A percentile compares a stretch with the other conserved stretches of the same genome.
These are phyloP conservation scores for Petrolisthes cinctipes DNA, from an alignment of 2,888 invertebrate genomes.

Conservation along the genomic window DNA sequence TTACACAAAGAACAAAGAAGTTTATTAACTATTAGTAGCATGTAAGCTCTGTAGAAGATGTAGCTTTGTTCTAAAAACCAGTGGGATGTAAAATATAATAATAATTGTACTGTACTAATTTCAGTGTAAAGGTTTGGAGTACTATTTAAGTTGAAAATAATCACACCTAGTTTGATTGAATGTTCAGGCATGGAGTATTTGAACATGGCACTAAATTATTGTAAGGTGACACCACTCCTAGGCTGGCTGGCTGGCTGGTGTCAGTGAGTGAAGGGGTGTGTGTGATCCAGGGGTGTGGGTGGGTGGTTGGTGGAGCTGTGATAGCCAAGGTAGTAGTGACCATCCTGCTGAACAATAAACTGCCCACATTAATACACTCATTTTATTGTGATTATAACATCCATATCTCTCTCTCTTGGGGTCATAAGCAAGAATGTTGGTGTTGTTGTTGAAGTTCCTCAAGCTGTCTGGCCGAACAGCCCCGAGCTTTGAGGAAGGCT, in stretches of 20 bases:
- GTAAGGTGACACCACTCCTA: no score
- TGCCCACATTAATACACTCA: slow-evolving; percentile 37
- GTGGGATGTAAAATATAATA: slow-evolving; percentile 11
- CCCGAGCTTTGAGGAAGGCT: no score
- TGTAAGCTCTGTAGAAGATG: neutral
- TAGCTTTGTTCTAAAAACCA: neutral
- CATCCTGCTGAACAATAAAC: slow-evolving; percentile 54
- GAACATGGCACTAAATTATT: no score
- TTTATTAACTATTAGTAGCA: slow-evolving; percentile 8
- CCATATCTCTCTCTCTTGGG: neutral
- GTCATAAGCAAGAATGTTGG: no score
- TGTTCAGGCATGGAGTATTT: no score
- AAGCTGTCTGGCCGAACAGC: no score
- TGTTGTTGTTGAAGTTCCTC: no score
- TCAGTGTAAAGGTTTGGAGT: no score
- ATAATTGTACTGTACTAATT: no score
- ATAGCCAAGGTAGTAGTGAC: slow-evolving; percentile 39
- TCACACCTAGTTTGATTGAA: no score
- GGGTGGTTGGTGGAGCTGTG: slow-evolving; percentile 38
- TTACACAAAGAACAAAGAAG: slow-evolving; percentile 15
- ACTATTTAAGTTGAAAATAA: no score
- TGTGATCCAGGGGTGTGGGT: neutral
- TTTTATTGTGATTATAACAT: neutral
- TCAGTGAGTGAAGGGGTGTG: neutral
- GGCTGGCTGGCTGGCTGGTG: no score